phyloP scores from a whole-genome alignment of 1,140 invertebrate species.

The Diabrotica virgifera region DNA sequence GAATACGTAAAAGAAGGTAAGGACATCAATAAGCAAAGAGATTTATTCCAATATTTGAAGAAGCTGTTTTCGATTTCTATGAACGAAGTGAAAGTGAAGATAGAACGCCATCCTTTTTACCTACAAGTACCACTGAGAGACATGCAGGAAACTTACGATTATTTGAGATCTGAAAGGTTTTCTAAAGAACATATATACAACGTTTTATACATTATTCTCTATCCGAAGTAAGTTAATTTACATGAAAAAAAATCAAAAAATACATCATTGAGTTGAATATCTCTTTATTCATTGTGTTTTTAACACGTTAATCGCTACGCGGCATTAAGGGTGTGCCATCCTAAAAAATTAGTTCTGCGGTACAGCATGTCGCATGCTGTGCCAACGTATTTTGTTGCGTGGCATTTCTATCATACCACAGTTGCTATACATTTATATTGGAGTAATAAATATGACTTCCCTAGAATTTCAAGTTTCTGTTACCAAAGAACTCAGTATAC shows the following conservation, averaged over 20 bases:
- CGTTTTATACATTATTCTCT: slow-evolving; percentile 55
- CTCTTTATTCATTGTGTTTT: no score
- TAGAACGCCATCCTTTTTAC: slow-evolving; percentile 56
- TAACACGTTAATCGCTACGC: no score
- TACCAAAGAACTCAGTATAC: no score
- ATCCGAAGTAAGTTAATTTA: slow-evolving; percentile 55
- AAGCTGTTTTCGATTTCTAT: slow-evolving; percentile 37
- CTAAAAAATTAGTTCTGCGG: no score
- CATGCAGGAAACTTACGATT: slow-evolving; percentile 51
- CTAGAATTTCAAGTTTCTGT: no score
- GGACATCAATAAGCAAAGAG: slow-evolving; percentile 43
- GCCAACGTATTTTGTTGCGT: no score
- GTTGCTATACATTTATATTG: no score
- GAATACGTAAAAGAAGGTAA: slow-evolving; percentile 44
- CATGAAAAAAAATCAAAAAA: slow-evolving; percentile 1
- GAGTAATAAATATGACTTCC: no score
- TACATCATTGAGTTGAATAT: no score
- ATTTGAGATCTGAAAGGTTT: slow-evolving; percentile 50
- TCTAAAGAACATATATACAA: slow-evolving; percentile 51
- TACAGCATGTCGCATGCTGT: no score
- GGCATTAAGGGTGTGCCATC: no score
- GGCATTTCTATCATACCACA: no score
- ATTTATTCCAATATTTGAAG: slow-evolving; percentile 32
- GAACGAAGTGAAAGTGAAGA: slow-evolving; percentile 41
- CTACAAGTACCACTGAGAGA: slow-evolving; percentile 51